phyloP scores from a whole-genome alignment of 2,888 invertebrate species.

The Odontothrips loti region DNA sequence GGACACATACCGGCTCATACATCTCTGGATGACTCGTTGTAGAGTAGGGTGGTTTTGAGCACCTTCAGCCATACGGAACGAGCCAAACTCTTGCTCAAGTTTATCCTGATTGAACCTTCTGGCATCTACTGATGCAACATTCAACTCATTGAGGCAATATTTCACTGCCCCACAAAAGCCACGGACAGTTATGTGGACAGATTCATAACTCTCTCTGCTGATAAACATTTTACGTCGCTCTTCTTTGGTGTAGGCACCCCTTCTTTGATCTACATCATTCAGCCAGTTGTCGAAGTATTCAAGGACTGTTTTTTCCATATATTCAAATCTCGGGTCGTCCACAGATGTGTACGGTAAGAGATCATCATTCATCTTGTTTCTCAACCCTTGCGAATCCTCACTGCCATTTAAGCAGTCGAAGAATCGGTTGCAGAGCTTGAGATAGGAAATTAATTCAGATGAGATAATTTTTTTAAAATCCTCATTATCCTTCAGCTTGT shows the following conservation, averaged over 20 bases:
- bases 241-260: neutral
- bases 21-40: neutral
- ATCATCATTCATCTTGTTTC: neutral
- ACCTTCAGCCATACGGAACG: neutral
- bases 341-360: neutral
- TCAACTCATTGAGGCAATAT: neutral
- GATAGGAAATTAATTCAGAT: neutral
- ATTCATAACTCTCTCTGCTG: neutral
- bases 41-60: neutral
- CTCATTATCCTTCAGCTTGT: neutral
- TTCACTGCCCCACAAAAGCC: no score
- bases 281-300: slow-evolving; percentile 1
- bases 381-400: neutral
- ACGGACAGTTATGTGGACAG: neutral
- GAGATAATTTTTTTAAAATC: neutral
- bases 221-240: neutral
- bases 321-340: neutral
- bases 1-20: neutral
- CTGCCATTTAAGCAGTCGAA: slow-evolving; percentile 6
- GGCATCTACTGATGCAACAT: neutral
- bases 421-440: neutral
- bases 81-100: slow-evolving; percentile 6
- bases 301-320: neutral
- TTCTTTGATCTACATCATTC: neutral
- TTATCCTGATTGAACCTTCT: neutral